Conservation (phyloP, 1,140 invertebrate genomes). For the Drosophila subpulchrella region DNA sequence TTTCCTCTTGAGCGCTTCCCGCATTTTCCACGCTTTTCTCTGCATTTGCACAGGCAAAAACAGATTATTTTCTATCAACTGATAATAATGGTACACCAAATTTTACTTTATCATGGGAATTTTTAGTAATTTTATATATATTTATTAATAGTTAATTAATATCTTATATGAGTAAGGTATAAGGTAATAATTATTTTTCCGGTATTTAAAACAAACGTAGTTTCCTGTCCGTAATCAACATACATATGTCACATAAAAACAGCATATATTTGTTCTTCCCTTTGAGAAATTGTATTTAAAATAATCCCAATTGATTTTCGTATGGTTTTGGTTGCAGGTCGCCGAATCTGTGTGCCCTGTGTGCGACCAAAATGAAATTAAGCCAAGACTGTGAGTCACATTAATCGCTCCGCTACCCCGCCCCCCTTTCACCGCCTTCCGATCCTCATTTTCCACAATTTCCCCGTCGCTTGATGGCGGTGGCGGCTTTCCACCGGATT, state of each 20-base stretch:
- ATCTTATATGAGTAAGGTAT: too few species aligned
- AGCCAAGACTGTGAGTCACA: slow-evolving; percentile 79
- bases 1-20: slow-evolving; percentile 21
- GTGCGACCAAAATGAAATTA: slow-evolving; percentile 77
- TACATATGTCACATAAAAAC: too few species aligned
- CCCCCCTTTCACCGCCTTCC: background rate
- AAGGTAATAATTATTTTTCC: too few species aligned
- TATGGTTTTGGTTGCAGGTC: slow-evolving; percentile 46
- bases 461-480: slow-evolving; percentile 22
- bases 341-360: slow-evolving; percentile 53
- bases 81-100: background rate
- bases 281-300: background rate
- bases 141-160: too few species aligned
- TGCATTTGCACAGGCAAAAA: slow-evolving; percentile 11
- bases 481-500: slow-evolving; percentile 63
- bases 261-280: background rate
- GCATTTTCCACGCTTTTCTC: slow-evolving; percentile 12
- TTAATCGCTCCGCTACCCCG: slow-evolving; percentile 59
- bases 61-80: background rate
- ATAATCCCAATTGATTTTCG: background rate
- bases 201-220: too few species aligned
- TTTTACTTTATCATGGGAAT: too few species aligned
- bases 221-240: too few species aligned
- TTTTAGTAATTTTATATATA: too few species aligned
- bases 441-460: slow-evolving; percentile 64